These are phyloP conservation scores for Eilema griseolum DNA, from an alignment of 2,888 invertebrate genomes.

Conservation along the genomic window DNA sequence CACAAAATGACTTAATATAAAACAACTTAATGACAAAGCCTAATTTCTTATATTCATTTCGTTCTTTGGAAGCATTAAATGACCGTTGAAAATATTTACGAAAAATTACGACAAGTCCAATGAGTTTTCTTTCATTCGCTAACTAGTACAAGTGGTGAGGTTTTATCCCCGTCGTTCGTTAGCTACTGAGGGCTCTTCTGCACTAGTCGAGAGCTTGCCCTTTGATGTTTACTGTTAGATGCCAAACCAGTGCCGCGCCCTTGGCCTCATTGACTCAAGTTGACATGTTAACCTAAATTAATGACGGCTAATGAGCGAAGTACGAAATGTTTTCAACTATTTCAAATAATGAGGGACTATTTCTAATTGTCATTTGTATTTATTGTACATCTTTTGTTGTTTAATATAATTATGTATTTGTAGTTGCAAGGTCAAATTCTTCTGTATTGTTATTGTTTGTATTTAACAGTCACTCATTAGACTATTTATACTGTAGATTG, in stretches of 20 bases:
- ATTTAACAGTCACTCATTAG: too few relatives aligned
- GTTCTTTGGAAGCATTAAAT: background rate
- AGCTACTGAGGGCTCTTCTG: constrained; percentile 57
- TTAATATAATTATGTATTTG: too few relatives aligned
- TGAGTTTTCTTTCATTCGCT: constrained; percentile 50
- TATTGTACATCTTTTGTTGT: too few relatives aligned
- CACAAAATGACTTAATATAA: background rate
- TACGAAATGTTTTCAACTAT: background rate
- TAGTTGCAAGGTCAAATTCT: too few relatives aligned
- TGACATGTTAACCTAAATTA: constrained; percentile 59
- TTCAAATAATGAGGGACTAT: background rate
- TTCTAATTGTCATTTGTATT: too few relatives aligned
- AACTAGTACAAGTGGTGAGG: constrained; percentile 57
- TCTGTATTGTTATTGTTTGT: too few relatives aligned
- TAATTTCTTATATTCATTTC: background rate
- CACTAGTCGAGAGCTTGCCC: constrained; percentile 62
- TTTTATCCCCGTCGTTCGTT: constrained; percentile 64
- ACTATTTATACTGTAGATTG: too few relatives aligned
- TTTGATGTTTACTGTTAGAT: constrained; percentile 65
- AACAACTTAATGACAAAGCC: background rate
- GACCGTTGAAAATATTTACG: background rate
- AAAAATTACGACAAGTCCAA: constrained; percentile 34
- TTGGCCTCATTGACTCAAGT: constrained; percentile 64
- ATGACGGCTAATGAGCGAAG: constrained; percentile 21
- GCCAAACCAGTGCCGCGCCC: constrained; percentile 53